phyloP scores from a whole-genome alignment of 2,888 invertebrate genomes.

The Pachliopta kotzebuea region DNA sequence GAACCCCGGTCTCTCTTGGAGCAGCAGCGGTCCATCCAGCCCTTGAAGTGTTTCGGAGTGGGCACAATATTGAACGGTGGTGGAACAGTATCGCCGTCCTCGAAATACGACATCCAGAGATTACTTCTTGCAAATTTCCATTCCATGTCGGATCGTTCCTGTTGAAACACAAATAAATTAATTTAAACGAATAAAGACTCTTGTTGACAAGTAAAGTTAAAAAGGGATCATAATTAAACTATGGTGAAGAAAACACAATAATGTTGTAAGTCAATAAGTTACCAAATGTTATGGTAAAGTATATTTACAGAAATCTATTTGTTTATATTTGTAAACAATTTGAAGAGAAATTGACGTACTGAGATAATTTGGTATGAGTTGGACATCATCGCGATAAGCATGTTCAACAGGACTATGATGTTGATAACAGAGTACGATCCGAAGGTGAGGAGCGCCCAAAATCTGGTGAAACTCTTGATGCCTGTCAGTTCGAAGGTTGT shows the following conservation, averaged over 20 bases:
- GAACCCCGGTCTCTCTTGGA: constrained; percentile 59
- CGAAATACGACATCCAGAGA: constrained; percentile 98
- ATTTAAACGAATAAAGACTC: too few species aligned
- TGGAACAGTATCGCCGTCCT: constrained; percentile 94
- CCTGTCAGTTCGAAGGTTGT: constrained; percentile 96
- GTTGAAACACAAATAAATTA: constrained; percentile 18
- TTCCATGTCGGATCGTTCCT: constrained; percentile 97
- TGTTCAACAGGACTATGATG: constrained; percentile 97
- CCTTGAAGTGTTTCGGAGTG: constrained; percentile 86
- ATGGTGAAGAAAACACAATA: too few species aligned
- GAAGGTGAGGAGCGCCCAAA: constrained; percentile 98
- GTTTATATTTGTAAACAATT: too few species aligned
- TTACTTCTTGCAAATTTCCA: constrained; percentile 99
- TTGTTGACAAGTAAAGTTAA: too few species aligned
- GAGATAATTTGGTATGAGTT: constrained; percentile 99
- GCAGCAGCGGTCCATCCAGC: constrained; percentile 59
- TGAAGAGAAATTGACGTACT: constrained; percentile 76
- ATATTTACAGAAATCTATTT: too few species aligned
- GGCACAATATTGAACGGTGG: constrained; percentile 97
- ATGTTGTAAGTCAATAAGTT: too few species aligned
- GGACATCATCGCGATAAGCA: constrained; percentile 99
- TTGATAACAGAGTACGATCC: constrained; percentile 98
- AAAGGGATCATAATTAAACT: too few species aligned
- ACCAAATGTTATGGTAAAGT: too few species aligned
- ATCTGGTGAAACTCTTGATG: constrained; percentile 96